Evolutionary conservation across 1,140 invertebrate genomes (phyloP).

Genomic region (Ctenoplectra terminalis): DNA sequence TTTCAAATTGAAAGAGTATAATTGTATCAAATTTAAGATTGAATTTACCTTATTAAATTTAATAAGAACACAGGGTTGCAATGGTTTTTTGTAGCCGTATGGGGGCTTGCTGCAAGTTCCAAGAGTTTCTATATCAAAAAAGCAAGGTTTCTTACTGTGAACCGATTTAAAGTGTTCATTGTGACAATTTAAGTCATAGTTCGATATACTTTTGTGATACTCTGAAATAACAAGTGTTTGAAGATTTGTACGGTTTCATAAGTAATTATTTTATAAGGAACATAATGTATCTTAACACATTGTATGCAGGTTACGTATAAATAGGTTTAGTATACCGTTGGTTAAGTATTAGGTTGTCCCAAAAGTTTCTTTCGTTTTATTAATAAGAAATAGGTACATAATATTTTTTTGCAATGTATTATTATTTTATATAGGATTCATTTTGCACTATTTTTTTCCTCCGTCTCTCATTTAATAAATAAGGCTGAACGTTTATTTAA

Average conservation of each 20-base stretch:
- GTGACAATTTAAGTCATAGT: constrained; percentile 59
- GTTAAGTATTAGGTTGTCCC: too few species aligned
- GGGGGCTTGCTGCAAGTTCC: constrained; percentile 67
- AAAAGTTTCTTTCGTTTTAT: too few species aligned
- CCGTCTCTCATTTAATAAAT: too few species aligned
- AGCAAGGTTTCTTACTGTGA: constrained; percentile 63
- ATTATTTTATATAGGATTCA: too few species aligned
- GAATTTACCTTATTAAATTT: constrained; percentile 90
- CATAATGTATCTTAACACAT: too few species aligned
- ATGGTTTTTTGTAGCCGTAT: constrained; percentile 87
- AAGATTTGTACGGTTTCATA: background rate
- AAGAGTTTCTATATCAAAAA: constrained; percentile 66
- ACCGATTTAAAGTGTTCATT: background rate
- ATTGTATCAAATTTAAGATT: background rate
- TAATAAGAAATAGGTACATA: too few species aligned
- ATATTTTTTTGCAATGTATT: too few species aligned
- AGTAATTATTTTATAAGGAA: too few species aligned
- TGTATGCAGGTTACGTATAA: too few species aligned
- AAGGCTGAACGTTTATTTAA: too few species aligned
- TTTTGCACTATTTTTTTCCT: too few species aligned
- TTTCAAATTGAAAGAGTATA: background rate
- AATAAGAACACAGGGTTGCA: constrained; percentile 90
- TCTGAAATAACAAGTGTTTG: constrained; percentile 53
- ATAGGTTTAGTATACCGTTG: too few species aligned
- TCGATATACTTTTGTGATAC: constrained; percentile 56